Evolutionary conservation across 1,140 invertebrate genomes (phyloP), one percentile per base, ranked within the genome.

Genomic region (Drosophila subpulchrella): DNA sequence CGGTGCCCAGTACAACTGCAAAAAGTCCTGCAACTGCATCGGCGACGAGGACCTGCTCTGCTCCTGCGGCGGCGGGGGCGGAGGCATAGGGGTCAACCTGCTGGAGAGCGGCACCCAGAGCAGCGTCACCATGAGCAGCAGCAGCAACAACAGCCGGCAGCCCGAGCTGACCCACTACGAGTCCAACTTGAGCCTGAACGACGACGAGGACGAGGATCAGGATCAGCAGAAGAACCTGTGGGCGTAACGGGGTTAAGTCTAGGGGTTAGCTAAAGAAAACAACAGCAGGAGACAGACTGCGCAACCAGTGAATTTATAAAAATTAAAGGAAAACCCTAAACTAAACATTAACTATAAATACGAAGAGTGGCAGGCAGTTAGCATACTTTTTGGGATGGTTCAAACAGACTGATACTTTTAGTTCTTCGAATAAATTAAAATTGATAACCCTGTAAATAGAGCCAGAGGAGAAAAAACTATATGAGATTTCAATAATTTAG

Each of bases 101-200:
- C 74, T 84, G 86, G 93, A 92, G 89, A 92, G 77, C 67, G 93
- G 84, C 91, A 91, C 78, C 48, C 75, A 84, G 68, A 83, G 91
- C 67, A 79, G 85, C 51, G 75, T 82, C 57, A 90, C 83, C 11
- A 88, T 90, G 66, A 84, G 93, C 68, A 91, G 92, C 84, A 91
- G 92, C 90, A 85, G 81, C 57, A 89, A 89, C 57, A 92, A 93
- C 20, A 90, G 80, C 24, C 76, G 78, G 5, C 83, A 89, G 65
- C 80, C 84, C 5, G 82, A 89, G 92, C 73, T 80, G 78, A 76
- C 92, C 93, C 83, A 91, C 50, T 91, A 91, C 46, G 90, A 90
- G 58, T 91, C 90, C n/a, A 91, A 89, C 76, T 50, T 91, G 44
- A 91, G 90, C 20, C 72, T 90, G 12, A 91, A 91, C 32, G 88